A percentile compares a stretch with the other conserved stretches of the same genome.
phyloP scores from a whole-genome alignment of 2,888 invertebrate species.

The Auanema freiburgensis region DNA sequence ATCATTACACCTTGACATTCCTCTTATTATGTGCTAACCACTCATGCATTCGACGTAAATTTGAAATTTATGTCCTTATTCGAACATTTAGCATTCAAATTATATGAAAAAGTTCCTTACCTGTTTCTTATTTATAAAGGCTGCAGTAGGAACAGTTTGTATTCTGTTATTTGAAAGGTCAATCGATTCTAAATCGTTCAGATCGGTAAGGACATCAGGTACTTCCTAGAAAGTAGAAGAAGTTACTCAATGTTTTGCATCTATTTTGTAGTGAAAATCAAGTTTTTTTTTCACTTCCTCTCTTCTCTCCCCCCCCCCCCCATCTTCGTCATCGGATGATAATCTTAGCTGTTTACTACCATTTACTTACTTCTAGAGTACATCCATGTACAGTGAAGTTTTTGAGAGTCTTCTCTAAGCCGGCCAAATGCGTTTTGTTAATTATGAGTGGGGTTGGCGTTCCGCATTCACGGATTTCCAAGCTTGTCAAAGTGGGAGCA shows the following conservation, averaged over 20 bases:
- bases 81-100: neutral
- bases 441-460: constrained; percentile 30
- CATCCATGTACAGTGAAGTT: constrained; percentile 55
- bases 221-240: constrained; percentile 22
- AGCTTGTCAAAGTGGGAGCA: constrained; percentile 31
- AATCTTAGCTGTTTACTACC: neutral
- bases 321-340: neutral
- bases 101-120: constrained; percentile 8
- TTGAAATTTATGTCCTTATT: neutral
- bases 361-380: constrained; percentile 30
- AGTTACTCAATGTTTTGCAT: constrained; percentile 3
- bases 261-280: neutral
- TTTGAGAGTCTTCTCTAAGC: constrained; percentile 31
- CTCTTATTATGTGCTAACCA: neutral
- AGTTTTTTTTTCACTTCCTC: neutral
- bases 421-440: constrained; percentile 28
- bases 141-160: constrained; percentile 23
- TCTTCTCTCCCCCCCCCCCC: neutral
- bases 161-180: constrained; percentile 37
- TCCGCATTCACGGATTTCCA: constrained; percentile 46
- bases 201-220: constrained; percentile 25
- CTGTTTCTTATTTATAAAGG: constrained; percentile 37
- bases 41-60: neutral
- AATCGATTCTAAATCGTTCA: constrained; percentile 29
- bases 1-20: neutral